Evolutionary conservation across 1,140 invertebrate genomes (phyloP).

Genomic region (Hylyphantes graminicola): DNA sequence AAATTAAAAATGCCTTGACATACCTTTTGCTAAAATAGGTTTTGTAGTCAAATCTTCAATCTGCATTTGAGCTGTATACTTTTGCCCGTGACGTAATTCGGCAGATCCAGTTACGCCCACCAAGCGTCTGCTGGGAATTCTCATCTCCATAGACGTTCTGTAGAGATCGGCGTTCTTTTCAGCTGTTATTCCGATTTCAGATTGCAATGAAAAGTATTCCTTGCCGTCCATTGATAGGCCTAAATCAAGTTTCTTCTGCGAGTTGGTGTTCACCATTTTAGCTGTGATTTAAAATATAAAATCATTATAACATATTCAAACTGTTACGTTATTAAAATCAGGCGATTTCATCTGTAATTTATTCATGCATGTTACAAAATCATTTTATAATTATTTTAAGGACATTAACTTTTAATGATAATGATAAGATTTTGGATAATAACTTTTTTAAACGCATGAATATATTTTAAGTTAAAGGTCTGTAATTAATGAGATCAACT

Average conservation of each 20-base stretch:
- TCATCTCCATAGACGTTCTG: conserved; percentile 54
- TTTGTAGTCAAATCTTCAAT: conserved; percentile 57
- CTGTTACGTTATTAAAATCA: no score
- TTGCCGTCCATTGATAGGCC: conserved; percentile 61
- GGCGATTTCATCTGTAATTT: no score
- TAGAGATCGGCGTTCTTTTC: conserved; percentile 60
- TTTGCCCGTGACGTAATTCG: conserved; percentile 19
- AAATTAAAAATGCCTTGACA: background rate
- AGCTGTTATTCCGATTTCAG: conserved; percentile 55
- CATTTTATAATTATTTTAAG: no score
- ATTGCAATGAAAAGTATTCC: conserved; percentile 62
- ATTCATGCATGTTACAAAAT: no score
- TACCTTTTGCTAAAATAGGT: conserved; percentile 59
- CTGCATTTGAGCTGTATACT: conserved; percentile 36
- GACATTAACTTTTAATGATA: no score
- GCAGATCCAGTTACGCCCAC: conserved; percentile 31
- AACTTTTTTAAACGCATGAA: no score
- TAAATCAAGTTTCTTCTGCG: conserved; percentile 59
- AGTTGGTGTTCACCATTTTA: conserved; percentile 49
- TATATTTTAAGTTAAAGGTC: no score
- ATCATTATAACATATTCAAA: background rate
- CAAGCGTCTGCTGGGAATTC: conserved; percentile 14
- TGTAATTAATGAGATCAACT: no score
- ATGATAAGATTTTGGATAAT: no score
- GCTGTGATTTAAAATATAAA: conserved; percentile 32